Conservation (phyloP, 2,113 vertebrate species). For the Centropristis striata region DNA sequence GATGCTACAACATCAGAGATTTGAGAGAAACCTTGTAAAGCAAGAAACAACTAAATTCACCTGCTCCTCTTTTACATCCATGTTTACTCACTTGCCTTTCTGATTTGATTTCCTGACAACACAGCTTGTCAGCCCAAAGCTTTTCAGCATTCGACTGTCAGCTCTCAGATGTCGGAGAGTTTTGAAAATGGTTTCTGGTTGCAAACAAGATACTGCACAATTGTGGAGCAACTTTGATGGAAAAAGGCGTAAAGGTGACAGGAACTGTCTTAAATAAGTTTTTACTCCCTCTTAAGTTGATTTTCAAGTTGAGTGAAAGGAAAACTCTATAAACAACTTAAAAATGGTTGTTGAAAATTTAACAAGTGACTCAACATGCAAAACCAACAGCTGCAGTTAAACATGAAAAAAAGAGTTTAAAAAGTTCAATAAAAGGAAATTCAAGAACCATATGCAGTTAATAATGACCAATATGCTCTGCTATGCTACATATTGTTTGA, state of each 20-base stretch:
- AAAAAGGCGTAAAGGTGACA: constrained; percentile 5
- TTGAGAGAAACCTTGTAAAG: constrained; percentile 12
- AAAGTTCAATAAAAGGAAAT: too few relatives aligned
- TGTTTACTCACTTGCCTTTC: constrained; percentile 43
- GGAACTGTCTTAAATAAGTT: not conserved
- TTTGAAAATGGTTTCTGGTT: constrained; percentile 44
- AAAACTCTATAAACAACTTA: not conserved
- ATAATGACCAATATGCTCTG: too few relatives aligned
- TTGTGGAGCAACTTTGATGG: constrained; percentile 11
- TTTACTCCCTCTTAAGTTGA: not conserved
- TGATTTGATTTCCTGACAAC: constrained; percentile 59
- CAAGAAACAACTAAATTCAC: constrained; percentile 19
- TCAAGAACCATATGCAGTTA: too few relatives aligned
- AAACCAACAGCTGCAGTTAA: too few relatives aligned
- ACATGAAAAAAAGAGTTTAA: too few relatives aligned
- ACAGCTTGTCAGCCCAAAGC: constrained; percentile 34
- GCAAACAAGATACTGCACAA: constrained; percentile 23
- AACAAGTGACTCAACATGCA: too few relatives aligned
- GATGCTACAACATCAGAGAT: constrained; percentile 19
- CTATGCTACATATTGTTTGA: too few relatives aligned
- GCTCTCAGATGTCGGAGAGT: constrained; percentile 34
- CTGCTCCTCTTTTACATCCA: constrained; percentile 35
- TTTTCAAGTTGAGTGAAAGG: constrained; percentile 14
- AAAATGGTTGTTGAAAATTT: constrained; percentile 2
- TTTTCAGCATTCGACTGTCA: constrained; percentile 35